Evolutionary conservation across 1,140 invertebrate genomes (phyloP).

Genomic region (Lucilia cuprina): DNA sequence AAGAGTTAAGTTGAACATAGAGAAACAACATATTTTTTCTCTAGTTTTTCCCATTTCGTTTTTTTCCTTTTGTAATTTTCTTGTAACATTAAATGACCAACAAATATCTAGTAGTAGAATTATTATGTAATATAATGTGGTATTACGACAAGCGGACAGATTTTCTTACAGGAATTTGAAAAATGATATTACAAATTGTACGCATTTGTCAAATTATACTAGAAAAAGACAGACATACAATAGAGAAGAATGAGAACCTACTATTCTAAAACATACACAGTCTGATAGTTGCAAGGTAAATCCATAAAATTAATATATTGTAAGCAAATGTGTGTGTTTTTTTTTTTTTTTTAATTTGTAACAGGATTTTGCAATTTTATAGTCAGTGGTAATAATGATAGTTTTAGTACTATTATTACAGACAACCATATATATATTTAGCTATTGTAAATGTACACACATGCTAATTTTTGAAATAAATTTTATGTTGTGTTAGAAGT

Average conservation of each 20-base stretch:
- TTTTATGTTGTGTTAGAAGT: not conserved
- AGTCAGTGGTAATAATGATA: not conserved
- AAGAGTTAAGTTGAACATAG: not conserved
- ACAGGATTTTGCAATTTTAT: not conserved
- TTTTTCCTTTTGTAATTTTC: not conserved
- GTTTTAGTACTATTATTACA: not conserved
- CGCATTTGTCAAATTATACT: slow-evolving; percentile 57
- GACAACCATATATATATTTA: not conserved
- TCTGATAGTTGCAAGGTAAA: not conserved
- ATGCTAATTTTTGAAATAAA: not conserved
- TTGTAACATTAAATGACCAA: slow-evolving; percentile 5
- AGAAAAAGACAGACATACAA: not conserved
- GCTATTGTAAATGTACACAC: not conserved
- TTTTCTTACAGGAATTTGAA: slow-evolving; percentile 46
- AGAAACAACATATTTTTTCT: not conserved
- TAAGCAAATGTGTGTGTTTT: too few relatives aligned
- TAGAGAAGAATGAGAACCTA: not conserved
- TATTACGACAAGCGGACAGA: slow-evolving; percentile 25
- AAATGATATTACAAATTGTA: slow-evolving; percentile 62
- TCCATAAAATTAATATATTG: not conserved
- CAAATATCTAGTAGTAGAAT: slow-evolving; percentile 44
- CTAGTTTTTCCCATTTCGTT: not conserved
- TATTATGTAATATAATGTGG: slow-evolving; percentile 43
- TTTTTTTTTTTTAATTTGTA: not conserved
- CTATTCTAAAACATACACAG: not conserved